Evolutionary conservation across 2,113 vertebrate species (phyloP).

Genomic region (Rhea pennata): DNA sequence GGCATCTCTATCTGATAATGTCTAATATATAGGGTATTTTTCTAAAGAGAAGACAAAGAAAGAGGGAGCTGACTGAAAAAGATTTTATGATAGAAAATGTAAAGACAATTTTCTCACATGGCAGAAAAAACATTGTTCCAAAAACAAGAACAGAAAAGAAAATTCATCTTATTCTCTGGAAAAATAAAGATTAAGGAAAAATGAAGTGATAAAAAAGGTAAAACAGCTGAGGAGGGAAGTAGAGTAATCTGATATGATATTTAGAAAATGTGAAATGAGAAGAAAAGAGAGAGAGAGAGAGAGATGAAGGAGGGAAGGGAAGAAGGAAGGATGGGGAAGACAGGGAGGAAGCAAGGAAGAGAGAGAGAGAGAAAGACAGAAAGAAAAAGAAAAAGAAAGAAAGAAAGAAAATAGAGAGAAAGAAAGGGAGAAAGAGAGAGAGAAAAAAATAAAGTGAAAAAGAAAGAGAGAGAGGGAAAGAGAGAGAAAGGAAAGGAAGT

Average conservation of each 20-base stretch:
- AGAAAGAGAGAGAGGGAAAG: neutral
- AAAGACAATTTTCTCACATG: neutral
- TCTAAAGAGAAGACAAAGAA: neutral
- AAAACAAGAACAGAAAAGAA: neutral
- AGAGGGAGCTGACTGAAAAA: neutral
- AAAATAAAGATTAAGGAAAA: neutral
- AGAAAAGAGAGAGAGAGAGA: fast-evolving
- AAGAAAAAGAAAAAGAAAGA: no score
- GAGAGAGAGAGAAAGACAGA: fast-evolving
- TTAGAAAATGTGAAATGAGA: neutral
- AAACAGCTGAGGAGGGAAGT: neutral
- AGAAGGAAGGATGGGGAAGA: no score
- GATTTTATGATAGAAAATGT: neutral
- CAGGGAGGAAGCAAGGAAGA: neutral
- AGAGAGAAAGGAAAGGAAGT: neutral
- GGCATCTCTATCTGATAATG: neutral
- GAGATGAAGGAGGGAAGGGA: no score
- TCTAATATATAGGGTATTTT: neutral
- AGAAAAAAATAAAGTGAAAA: no score
- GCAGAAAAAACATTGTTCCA: neutral
- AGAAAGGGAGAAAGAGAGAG: neutral
- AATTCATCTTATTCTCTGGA: neutral
- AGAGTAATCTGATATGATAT: neutral
- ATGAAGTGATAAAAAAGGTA: neutral
- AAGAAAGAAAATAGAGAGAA: fast-evolving